Evolutionary conservation across 1,140 invertebrate genomes (phyloP), one percentile per base, ranked within the genome.

Genomic region (Drosophila bifasciata): DNA sequence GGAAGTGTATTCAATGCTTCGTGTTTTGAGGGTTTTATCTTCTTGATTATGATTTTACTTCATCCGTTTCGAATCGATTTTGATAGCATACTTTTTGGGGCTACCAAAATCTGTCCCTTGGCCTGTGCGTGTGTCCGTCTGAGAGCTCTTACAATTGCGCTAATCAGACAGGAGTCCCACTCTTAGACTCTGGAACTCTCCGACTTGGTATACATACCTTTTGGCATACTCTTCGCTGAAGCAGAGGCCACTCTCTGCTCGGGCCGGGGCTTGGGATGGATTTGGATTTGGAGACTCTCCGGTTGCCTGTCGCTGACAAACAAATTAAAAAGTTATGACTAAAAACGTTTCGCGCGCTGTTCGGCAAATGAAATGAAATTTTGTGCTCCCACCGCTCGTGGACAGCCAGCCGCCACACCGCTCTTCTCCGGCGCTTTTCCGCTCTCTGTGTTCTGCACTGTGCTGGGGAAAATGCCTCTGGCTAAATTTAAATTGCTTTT

Each of bases 241-340:
- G 40, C 3, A 7, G 4, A 1, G 21, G 23, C 13, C 5, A n/a
- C 44, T 25, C 5, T 25, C 44, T 25, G 46, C 28, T 46, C 46
- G 25, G 28, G 6, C 41, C 7, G 2, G 48, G 62, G 36, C 32
- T 58, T 57, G 21, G 16, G 17, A 3, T 5, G 17, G n/a, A 41
- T 17, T 36, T 21, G 32, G 32, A 36, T 13, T 11, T 36, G 32
- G 9, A 6, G 23, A 13, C 19, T 40, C 9, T 3, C 7, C 39
- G n/a, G 9, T 13, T 53, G 51, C 53, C 81, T 86, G 80, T 41
- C 74, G 68, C 68, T 85, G 80, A 86, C 80, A 85, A 85, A 88
- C 75, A 88, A 88, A 88, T 86, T 86, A 88, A 86, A 86, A 86
- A 86, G 83, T 86, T 86, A 88, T 86, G 83, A 86, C 69, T 81